Evolutionary conservation across 1,140 invertebrate species (phyloP).

Genomic region (Drosophila micromelanica): DNA sequence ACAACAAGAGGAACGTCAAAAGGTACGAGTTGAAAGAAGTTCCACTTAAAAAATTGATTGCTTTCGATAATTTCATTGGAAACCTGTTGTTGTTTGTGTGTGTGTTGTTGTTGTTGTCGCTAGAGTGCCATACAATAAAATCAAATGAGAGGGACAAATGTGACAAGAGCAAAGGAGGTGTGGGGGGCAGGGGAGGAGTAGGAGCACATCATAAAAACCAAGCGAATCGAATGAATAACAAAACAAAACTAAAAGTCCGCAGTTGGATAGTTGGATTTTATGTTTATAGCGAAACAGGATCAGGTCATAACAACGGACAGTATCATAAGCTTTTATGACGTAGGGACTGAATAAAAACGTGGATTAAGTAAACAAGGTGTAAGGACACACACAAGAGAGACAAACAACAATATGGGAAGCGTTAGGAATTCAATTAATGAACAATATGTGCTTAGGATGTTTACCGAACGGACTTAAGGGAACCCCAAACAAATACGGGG

Average conservation of each 20-base stretch:
- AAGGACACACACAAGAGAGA: neutral
- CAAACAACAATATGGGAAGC: slow-evolving; percentile 25
- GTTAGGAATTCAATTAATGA: slow-evolving; percentile 70
- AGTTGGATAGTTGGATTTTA: slow-evolving; percentile 70
- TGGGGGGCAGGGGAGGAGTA: neutral
- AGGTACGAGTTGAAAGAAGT: slow-evolving; percentile 64
- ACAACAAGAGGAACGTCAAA: slow-evolving; percentile 24
- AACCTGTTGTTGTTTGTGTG: slow-evolving; percentile 59
- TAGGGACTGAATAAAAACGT: slow-evolving; percentile 6
- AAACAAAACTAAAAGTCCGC: slow-evolving; percentile 41
- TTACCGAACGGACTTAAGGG: slow-evolving; percentile 5
- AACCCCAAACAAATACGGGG: slow-evolving; percentile 30
- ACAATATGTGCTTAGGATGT: slow-evolving; percentile 39
- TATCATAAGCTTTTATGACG: slow-evolving; percentile 69
- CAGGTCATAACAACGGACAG: neutral
- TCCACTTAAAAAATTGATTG: slow-evolving; percentile 83
- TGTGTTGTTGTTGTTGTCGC: slow-evolving; percentile 44
- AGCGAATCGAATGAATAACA: slow-evolving; percentile 19
- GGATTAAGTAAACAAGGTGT: slow-evolving; percentile 50
- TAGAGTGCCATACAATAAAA: slow-evolving; percentile 70
- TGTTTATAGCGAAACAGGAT: slow-evolving; percentile 47
- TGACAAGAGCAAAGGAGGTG: slow-evolving; percentile 11
- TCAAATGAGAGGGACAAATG: slow-evolving; percentile 60
- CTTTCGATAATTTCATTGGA: slow-evolving; percentile 81
- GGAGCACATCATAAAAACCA: slow-evolving; percentile 33